Evolutionary conservation across 2,888 invertebrate species (phyloP).

Genomic region (Trissoscelio sp.): DNA sequence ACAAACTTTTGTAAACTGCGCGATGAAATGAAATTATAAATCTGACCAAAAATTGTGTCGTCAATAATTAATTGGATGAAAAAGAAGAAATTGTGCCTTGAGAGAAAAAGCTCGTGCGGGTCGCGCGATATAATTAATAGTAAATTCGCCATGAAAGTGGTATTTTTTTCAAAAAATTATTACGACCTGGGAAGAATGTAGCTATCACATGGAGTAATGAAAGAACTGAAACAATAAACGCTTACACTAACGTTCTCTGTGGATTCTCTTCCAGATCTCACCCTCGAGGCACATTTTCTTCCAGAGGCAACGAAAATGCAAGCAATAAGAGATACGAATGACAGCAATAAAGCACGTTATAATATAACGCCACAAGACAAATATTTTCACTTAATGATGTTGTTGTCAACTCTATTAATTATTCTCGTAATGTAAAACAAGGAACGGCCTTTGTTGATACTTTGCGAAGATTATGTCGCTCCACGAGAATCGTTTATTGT

Average conservation of each 20-base stretch:
- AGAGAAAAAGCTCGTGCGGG: too few species aligned
- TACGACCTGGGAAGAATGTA: conserved; percentile 48
- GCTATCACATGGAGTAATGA: conserved; percentile 64
- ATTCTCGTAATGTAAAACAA: conserved; percentile 57
- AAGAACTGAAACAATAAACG: conserved; percentile 70
- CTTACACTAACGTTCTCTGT: conserved; percentile 65
- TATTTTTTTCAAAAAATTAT: conserved; percentile 57
- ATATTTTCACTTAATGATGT: conserved; percentile 69
- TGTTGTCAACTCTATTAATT: conserved; percentile 69
- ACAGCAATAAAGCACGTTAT: conserved; percentile 69
- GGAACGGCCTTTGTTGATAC: conserved; percentile 46
- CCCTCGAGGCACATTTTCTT: conserved; percentile 69
- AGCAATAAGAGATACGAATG: conserved; percentile 70
- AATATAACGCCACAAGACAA: conserved; percentile 69
- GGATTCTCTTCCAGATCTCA: conserved; percentile 62
- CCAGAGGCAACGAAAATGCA: conserved; percentile 67
- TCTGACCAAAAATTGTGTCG: too few species aligned
- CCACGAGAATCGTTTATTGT: conserved; percentile 32
- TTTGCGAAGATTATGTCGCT: conserved; percentile 50
- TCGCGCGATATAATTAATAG: too few species aligned
- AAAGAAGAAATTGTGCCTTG: too few species aligned
- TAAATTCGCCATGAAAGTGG: conserved; percentile 39
- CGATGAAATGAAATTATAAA: too few species aligned
- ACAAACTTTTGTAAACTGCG: too few species aligned
- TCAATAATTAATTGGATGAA: too few species aligned